Percentiles rank a stretch among this genome's conserved stretches.
phyloP scores from a whole-genome alignment of 2,113 vertebrate genomes.

The Ictidomys tridecemlineatus region DNA sequence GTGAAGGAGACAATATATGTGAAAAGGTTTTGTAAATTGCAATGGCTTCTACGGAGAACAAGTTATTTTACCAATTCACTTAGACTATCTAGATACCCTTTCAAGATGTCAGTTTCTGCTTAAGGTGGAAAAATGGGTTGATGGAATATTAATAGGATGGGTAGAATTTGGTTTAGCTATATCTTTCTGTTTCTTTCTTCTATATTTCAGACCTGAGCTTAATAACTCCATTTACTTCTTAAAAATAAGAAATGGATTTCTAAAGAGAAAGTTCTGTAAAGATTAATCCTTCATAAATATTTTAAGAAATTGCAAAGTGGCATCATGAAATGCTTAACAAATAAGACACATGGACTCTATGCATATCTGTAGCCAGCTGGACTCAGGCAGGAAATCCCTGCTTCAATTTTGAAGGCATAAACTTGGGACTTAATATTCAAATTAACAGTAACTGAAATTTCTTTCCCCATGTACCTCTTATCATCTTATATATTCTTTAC shows the following conservation, averaged over 20 bases:
- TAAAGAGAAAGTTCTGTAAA: slow-evolving; percentile 69
- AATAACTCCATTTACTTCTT: slow-evolving; percentile 71
- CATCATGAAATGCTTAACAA: background rate
- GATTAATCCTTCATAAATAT: slow-evolving; percentile 59
- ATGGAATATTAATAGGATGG: background rate
- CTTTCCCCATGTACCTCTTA: background rate
- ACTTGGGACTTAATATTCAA: background rate
- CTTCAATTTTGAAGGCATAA: background rate
- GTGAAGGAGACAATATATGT: background rate
- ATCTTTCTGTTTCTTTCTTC: slow-evolving; percentile 30
- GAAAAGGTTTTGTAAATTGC: slow-evolving; percentile 49
- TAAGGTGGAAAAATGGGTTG: background rate
- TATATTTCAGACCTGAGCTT: slow-evolving; percentile 51
- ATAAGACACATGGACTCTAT: background rate
- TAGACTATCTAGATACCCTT: background rate
- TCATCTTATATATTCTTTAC: background rate
- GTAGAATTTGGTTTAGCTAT: background rate
- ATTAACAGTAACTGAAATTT: background rate
- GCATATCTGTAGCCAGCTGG: background rate
- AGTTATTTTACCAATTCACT: slow-evolving; percentile 20
- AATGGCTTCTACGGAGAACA: slow-evolving; percentile 20
- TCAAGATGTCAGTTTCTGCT: slow-evolving; percentile 54
- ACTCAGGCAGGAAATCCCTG: background rate
- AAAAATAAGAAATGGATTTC: slow-evolving; percentile 72
- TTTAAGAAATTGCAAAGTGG: slow-evolving; percentile 58